phyloP scores from a whole-genome alignment of 2,888 invertebrate genomes.

The Eupithecia centaureata region DNA sequence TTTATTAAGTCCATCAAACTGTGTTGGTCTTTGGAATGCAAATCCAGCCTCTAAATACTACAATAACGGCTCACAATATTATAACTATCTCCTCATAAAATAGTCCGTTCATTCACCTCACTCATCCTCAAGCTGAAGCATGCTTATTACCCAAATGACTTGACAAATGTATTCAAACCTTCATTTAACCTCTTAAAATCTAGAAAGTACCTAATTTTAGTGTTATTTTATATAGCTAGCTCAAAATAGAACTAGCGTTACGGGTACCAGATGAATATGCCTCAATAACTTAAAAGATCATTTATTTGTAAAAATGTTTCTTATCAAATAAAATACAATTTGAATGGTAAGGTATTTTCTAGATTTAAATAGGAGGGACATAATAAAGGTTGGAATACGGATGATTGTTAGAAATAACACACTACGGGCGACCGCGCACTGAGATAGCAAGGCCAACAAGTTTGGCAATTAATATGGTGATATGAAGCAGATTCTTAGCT shows the following conservation, averaged over 20 bases:
- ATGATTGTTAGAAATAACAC: slow-evolving; percentile 61
- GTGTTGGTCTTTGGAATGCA: slow-evolving; percentile 82
- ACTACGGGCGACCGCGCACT: slow-evolving; percentile 51
- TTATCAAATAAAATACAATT: slow-evolving; percentile 4
- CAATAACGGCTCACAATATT: slow-evolving; percentile 19
- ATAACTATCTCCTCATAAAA: slow-evolving; percentile 10
- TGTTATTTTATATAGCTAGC: too few relatives aligned
- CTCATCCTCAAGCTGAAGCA: slow-evolving; percentile 50
- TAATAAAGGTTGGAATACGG: slow-evolving; percentile 19
- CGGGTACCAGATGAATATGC: neutral
- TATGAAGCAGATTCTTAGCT: neutral
- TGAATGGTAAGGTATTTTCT: neutral
- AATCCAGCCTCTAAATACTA: slow-evolving; percentile 65
- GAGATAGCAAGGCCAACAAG: slow-evolving; percentile 17
- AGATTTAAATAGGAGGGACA: neutral
- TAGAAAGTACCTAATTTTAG: neutral
- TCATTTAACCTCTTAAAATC: neutral
- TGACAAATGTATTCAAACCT: slow-evolving; percentile 16
- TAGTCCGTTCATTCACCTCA: slow-evolving; percentile 26
- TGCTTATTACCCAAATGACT: slow-evolving; percentile 57
- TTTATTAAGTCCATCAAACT: slow-evolving; percentile 80
- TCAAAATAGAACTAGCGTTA: neutral
- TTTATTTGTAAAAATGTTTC: too few relatives aligned
- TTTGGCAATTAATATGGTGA: neutral
- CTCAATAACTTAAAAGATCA: neutral